Percentiles rank a stretch among this genome's conserved stretches.
Conservation (phyloP, 2,888 invertebrate genomes). For the Cosmopolites sordidus region DNA sequence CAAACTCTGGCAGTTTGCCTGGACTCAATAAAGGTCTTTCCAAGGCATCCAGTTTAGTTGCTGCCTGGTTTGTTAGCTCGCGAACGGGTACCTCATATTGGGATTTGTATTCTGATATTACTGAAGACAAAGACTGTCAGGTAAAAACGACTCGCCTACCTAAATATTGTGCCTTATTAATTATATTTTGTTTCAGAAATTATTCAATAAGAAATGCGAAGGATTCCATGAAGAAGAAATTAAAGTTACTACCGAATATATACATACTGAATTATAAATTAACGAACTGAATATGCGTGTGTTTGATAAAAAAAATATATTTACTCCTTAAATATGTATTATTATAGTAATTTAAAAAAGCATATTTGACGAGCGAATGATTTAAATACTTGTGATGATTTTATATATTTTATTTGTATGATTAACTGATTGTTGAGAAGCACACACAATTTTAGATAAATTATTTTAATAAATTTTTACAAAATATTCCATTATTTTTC, state of each 20-base stretch:
- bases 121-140: conserved; percentile 67
- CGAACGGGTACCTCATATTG: conserved; percentile 72
- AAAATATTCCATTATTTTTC: too few relatives aligned
- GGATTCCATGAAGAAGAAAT: conserved; percentile 79
- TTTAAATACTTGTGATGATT: too few relatives aligned
- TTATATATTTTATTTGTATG: too few relatives aligned
- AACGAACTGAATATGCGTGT: conserved; percentile 1
- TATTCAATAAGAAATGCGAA: conserved; percentile 68
- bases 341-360: neutral
- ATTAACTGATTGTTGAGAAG: too few relatives aligned
- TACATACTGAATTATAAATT: conserved; percentile 72
- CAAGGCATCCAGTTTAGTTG: conserved; percentile 69
- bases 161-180: neutral
- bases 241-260: conserved; percentile 76
- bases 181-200: conserved; percentile 51
- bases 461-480: too few relatives aligned
- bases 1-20: conserved; percentile 55
- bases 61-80: conserved; percentile 73
- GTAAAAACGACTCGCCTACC: conserved; percentile 47
- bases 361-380: too few relatives aligned
- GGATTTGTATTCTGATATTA: conserved; percentile 72
- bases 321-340: neutral
- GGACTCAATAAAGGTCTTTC: conserved; percentile 69
- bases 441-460: too few relatives aligned
- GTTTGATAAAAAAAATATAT: neutral